Base-by-base conservation (phyloP, 2,888 invertebrate genomes). In the Sphaerophoria rueppellii region DNA sequence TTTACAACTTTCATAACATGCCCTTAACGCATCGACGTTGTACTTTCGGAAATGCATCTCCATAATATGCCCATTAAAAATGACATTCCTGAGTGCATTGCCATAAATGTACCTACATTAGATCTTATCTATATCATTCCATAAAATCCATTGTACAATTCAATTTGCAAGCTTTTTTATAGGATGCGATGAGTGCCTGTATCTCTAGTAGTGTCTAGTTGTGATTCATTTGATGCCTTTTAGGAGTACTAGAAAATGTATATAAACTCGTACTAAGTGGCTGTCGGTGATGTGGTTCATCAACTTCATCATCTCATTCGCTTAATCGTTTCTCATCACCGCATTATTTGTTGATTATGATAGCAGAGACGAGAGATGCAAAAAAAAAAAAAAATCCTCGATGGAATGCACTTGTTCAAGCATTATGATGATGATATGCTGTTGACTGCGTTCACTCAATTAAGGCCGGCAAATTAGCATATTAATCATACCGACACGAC, bases 381-480 rank as follows among this genome's bases (percentile, higher is more conserved):
- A 63, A 34, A 43, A 43, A 54, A 24, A 32, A 32, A 11, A 11
- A 32, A 12, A 65, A 65, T 50, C 50, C 35, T 11, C 14, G 4
- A 60, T 63, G 67, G 57, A 60, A 55, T 79, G 79, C 79, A 71
- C 55, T 67, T 55, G 63, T 63, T 57, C 12, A 34, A 67, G 52
- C 60, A 57, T 65, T 70, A 77, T 63, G 35, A 58, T 60, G 60
- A 43, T 60, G 60, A 46, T 67, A 65, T 71, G 54, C 24, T 71
- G 67, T 83, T 71, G 63, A 75, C 79, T 79, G 75, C 75, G 67
- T 85, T 85, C 72, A 80, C 71, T 85, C 83, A 85, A 85, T 85
- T 85, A 85, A 85, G 83, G 83, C 80, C 83, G 80, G 72, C 71
- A 80, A 80, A 85, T 85, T 80, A 85, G 72, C 83, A 85, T 76